Conservation (phyloP, 2,797 vertebrate genomes). For the Tragopan temminckii region DNA sequence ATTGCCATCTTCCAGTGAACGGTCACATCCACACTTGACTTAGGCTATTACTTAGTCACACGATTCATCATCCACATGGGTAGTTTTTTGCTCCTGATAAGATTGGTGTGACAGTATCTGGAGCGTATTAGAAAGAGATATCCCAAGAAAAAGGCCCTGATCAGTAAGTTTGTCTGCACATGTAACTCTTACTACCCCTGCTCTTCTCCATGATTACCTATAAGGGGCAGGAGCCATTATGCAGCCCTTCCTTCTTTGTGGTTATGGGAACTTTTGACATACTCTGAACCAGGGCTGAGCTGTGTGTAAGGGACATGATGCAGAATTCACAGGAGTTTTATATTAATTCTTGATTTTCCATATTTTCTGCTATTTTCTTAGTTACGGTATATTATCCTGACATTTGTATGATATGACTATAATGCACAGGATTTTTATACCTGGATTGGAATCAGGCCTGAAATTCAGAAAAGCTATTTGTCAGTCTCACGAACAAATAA, state of each 20-base stretch:
- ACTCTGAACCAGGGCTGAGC: neutral
- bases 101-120: neutral
- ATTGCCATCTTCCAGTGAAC: slow-evolving; percentile 15
- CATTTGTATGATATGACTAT: neutral
- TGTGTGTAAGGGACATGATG: neutral
- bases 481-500: neutral
- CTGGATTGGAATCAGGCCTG: neutral
- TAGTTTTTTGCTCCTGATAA: neutral
- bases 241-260: neutral
- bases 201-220: neutral
- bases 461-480: neutral
- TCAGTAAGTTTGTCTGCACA: neutral
- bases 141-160: neutral
- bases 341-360: neutral
- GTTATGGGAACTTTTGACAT: neutral
- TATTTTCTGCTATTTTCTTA: neutral
- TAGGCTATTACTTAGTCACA: slow-evolving; percentile 7
- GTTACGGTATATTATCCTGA: neutral
- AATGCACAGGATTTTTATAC: neutral
- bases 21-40: neutral
- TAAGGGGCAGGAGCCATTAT: neutral
- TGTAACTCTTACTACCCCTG: neutral
- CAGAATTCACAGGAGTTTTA: neutral
- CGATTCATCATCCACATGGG: slow-evolving; percentile 44
- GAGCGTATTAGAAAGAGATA: neutral